Evolutionary conservation across 2,797 vertebrate genomes (phyloP), one percentile per base, ranked within the genome.

Genomic region (Xyrichtys novacula): DNA sequence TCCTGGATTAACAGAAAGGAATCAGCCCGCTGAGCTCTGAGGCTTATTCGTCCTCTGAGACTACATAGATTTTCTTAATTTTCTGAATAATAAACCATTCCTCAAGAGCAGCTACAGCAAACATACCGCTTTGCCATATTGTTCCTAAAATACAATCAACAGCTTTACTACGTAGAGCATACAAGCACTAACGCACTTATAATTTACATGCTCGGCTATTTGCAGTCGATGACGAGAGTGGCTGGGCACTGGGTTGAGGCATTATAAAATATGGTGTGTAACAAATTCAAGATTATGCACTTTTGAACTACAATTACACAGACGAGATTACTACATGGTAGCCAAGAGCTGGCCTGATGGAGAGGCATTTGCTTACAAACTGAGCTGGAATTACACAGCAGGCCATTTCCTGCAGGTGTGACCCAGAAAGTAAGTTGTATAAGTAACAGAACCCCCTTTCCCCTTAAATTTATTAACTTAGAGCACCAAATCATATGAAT

Each of bases 281-380:
- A 91, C 85, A 87, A 90, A 91, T 90, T 93, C 72, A 71, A 82
- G 78, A 93, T 91, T 84, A 91, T 74, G 74, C 65, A 60, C 71
- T 78, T 63, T 66, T 80, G 83, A 90, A 91, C 89, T 87, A 82
- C 85, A 93, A 91, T 89, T 88, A 93, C 75, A 83, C 63, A 74
- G 78, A 81, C 54, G 19, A 55, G 67, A 69, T 38, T 49, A 44
- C 46, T 58, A 58, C 72, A 69, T 46, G 65, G 73, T 78, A 85
- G 80, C 74, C 71, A 74, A 74, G 50, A 62, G 58, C 49, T 12
- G 8, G 38, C 64, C 36, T 63, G 71, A 81, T 55, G 56, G 71
- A 84, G 56, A 83, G 53, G 56, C 72, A 75, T 82, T 84, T 70
- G 65, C 28, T 39, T 71, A 47, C 50, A 46, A 48, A 44, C 60